Percentiles rank a stretch among this genome's conserved stretches.
Evolutionary conservation across 2,797 vertebrate species (phyloP).

Genomic region (Trematomus bernacchii): DNA sequence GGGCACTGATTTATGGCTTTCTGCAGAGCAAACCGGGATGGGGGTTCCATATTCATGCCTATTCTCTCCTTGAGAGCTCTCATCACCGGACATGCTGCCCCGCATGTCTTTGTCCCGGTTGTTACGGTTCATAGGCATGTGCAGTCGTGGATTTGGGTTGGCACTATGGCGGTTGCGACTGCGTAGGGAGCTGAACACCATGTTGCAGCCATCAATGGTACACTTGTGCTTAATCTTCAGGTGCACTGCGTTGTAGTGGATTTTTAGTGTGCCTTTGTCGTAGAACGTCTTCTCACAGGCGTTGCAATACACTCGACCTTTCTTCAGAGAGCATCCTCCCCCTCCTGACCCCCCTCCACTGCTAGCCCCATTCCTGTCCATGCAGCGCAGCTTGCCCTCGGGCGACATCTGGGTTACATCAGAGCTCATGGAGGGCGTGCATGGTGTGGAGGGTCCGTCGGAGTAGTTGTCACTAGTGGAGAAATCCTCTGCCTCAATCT

Average conservation of each 20-base stretch:
- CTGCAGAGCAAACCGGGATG: slow-evolving; percentile 77
- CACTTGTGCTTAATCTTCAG: slow-evolving; percentile 99
- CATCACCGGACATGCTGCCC: slow-evolving; percentile 83
- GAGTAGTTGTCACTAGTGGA: slow-evolving; percentile 86
- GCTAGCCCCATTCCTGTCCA: slow-evolving; percentile 83
- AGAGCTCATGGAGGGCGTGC: slow-evolving; percentile 86
- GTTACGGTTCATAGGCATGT: slow-evolving; percentile 99
- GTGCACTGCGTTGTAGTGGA: slow-evolving; percentile 98
- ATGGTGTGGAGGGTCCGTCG: slow-evolving; percentile 85
- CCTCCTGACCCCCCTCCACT: slow-evolving; percentile 46
- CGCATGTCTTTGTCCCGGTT: slow-evolving; percentile 95
- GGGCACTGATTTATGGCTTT: slow-evolving; percentile 84
- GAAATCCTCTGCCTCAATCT: slow-evolving; percentile 89
- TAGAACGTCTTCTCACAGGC: slow-evolving; percentile 99
- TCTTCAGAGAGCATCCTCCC: slow-evolving; percentile 84
- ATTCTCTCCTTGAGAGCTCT: slow-evolving; percentile 83
- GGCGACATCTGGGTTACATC: slow-evolving; percentile 90
- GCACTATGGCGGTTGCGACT: slow-evolving; percentile 98
- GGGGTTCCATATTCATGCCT: slow-evolving; percentile 80
- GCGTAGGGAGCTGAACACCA: slow-evolving; percentile 97
- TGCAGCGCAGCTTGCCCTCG: slow-evolving; percentile 86
- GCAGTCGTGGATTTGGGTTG: slow-evolving; percentile 97
- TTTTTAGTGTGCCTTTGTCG: slow-evolving; percentile 98
- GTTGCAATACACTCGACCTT: slow-evolving; percentile 95
- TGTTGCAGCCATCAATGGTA: slow-evolving; percentile 97